phyloP scores from a whole-genome alignment of 2,797 vertebrate species.

The Nasua narica region DNA sequence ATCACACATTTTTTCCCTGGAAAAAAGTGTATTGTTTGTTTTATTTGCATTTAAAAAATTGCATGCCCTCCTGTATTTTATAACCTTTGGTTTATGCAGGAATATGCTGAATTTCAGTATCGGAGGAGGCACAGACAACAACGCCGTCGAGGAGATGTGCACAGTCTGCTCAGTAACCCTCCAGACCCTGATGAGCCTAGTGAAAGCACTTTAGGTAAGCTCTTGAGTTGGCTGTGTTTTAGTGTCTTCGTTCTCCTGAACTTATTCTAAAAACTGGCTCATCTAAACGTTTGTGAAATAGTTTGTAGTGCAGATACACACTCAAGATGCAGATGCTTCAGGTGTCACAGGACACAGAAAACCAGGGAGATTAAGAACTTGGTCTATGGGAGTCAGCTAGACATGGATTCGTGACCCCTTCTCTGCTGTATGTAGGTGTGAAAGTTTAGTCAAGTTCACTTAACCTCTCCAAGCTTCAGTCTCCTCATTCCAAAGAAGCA shows the following conservation, averaged over 20 bases:
- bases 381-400: background rate
- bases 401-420: background rate
- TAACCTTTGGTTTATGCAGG: constrained; percentile 89
- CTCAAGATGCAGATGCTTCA: background rate
- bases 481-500: background rate
- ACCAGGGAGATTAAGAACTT: background rate
- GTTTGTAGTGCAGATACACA: background rate
- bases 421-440: background rate
- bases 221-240: background rate
- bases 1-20: constrained; percentile 78
- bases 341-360: background rate
- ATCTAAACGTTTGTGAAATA: background rate
- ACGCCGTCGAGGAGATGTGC: constrained; percentile 93
- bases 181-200: constrained; percentile 91
- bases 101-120: constrained; percentile 99
- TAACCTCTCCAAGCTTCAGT: background rate
- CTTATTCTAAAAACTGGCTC: background rate
- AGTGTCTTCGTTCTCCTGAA: background rate
- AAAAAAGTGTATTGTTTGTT: constrained; percentile 67
- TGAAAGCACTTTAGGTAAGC: constrained; percentile 89
- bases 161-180: constrained; percentile 93
- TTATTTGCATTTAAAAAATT: constrained; percentile 79
- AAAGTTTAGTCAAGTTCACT: background rate
- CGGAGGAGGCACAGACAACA: constrained; percentile 95
- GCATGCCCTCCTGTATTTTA: constrained; percentile 86